Conservation (phyloP, 2,888 invertebrate species). For the Craniophora ligustri region DNA sequence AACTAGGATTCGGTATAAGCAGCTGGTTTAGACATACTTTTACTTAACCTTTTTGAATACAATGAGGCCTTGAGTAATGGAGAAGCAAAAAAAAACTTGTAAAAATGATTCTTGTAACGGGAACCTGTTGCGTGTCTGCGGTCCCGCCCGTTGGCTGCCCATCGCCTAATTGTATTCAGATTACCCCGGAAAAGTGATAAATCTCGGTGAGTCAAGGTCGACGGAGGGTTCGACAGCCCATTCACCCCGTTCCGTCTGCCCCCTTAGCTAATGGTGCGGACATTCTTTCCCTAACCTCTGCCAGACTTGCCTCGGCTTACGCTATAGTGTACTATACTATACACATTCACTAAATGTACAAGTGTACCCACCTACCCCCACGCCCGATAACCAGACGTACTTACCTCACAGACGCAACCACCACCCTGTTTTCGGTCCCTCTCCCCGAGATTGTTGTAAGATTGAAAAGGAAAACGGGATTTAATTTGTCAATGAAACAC, state of each 20-base stretch:
- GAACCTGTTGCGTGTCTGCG: constrained; percentile 75
- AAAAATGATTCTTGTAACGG: constrained; percentile 58
- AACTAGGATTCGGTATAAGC: too few relatives aligned
- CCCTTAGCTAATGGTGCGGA: constrained; percentile 83
- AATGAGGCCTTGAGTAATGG: constrained; percentile 27
- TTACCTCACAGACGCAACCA: constrained; percentile 60
- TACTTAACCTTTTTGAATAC: too few relatives aligned
- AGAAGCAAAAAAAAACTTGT: constrained; percentile 27
- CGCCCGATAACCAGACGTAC: constrained; percentile 61
- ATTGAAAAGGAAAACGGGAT: constrained; percentile 62
- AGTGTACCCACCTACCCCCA: constrained; percentile 60
- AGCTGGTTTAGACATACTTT: too few relatives aligned
- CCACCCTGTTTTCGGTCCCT: constrained; percentile 61
- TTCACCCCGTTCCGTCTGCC: constrained; percentile 84
- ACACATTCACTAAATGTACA: constrained; percentile 66
- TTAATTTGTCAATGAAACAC: constrained; percentile 62
- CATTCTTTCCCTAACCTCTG: constrained; percentile 82
- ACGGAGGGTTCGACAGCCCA: constrained; percentile 85
- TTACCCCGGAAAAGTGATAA: constrained; percentile 86
- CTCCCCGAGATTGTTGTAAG: constrained; percentile 56
- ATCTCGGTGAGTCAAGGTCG: constrained; percentile 86
- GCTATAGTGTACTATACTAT: constrained; percentile 67
- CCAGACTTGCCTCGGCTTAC: constrained; percentile 71
- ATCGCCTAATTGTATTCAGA: constrained; percentile 86
- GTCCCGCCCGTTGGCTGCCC: constrained; percentile 71